A percentile compares a stretch with the other conserved stretches of the same genome.
Conservation (phyloP, 2,797 vertebrate genomes). For the Masticophis lateralis region DNA sequence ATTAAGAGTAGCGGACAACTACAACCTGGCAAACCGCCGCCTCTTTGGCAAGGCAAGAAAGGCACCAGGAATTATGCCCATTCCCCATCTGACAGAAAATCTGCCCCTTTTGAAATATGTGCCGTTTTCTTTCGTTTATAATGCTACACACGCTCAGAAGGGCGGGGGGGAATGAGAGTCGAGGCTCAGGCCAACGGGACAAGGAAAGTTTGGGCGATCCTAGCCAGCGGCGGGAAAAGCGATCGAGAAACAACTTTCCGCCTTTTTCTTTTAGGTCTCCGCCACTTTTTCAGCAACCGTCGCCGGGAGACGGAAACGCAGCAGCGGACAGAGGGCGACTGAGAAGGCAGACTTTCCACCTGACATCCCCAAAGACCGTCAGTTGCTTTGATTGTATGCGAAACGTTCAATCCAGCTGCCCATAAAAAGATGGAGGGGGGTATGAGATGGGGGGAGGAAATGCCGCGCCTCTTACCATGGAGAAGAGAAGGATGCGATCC, state of each 20-base stretch:
- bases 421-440: too few species aligned
- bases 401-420: neutral
- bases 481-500: slow-evolving; percentile 21
- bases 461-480: slow-evolving; percentile 43
- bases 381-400: neutral
- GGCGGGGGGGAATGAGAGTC: neutral
- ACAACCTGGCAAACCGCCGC: neutral
- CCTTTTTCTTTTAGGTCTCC: neutral
- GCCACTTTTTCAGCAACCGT: neutral
- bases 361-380: neutral
- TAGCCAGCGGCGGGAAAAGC: neutral
- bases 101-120: too few species aligned
- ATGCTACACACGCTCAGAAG: neutral
- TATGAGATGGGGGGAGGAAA: neutral
- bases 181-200: too few species aligned
- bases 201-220: neutral
- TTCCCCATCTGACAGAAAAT: neutral
- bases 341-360: neutral
- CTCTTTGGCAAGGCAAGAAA: neutral
- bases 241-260: neutral
- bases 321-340: neutral
- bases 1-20: neutral
- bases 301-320: neutral
- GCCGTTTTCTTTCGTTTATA: neutral
- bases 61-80: neutral